Base-by-base conservation (phyloP, 2,113 vertebrate genomes). In the Genyomyrus donnyi region DNA sequence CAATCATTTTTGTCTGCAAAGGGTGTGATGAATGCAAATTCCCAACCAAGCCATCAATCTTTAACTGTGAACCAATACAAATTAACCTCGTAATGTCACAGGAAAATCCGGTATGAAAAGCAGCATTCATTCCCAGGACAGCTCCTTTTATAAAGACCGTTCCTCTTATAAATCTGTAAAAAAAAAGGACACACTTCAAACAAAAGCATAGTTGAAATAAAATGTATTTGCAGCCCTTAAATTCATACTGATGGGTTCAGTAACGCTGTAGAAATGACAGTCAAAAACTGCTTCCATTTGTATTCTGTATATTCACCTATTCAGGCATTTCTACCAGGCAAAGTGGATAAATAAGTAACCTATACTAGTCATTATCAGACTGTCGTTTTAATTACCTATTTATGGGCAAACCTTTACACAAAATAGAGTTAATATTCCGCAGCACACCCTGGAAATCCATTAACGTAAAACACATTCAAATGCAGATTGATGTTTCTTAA, bases 61-160 rank as follows among this genome's bases (percentile, higher is more conserved):
- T 94, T 95, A 95, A 95, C 95, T 95, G 94, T 96, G 95, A 96
- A 95, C 92, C 92, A 93, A 90, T 91, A 94, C 95, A 96, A 95
- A 96, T 96, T 96, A 96, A 96, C 95, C 95, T 96, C 95, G 91
- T 95, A 96, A 95, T 96, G 95, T 96, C 95, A 96, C 93, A 95
- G 96, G 95, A 95, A 93, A 94, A 94, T 93, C 93, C 89, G 53
- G 88, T 92, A 93, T 93, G 93, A 94, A 94, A 93, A 92, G 91
- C 92, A 94, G 94, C 94, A 94, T 92, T 91, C 94, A 94, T 92
- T 91, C 77, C 52, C 80, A 58, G 52, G 80, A 31, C 21, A 17
- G n/a, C 50, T 45, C 21, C 27, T 15, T 85, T 56, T 24, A 53
- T 53, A 53, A 53, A 53, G 52, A 21, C 52, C 17, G 52, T 53